Base-by-base conservation (phyloP, 2,113 vertebrate species). In the Xiphophorus maculatus region DNA sequence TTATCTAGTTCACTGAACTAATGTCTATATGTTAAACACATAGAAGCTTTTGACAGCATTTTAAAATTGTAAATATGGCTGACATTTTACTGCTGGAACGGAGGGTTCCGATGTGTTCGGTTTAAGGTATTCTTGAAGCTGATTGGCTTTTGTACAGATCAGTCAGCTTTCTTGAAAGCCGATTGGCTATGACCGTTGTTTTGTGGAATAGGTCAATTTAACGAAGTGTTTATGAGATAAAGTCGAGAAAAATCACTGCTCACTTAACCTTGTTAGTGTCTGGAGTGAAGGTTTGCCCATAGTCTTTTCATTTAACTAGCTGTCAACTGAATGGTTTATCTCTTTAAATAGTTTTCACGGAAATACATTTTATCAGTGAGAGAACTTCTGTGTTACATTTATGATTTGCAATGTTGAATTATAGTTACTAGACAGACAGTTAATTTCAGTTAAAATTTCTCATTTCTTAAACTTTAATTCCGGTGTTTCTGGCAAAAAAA, bases 21-120 rank as follows among this genome's bases (percentile, higher is more conserved):
- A n/a, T 72, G 25, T 63, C 27, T 30, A 58, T 3, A 66, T 69
- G 3, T 37, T 71, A 76, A 61, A 10, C 3, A 30, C 30, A 28
- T 44, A 58, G 66, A 10, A 75, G 79, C 66, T 80, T 88, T 88
- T 79, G 66, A 73, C 75, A 66, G 64, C 89, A 80, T 85, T 91
- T 90, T 65, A 84, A 86, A 88, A 92, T 84, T 89, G 91, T 92
- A 90, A 95, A 95, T 90, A 95, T 94, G 94, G 94, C 95, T 93
- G 95, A 94, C 94, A 94, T 92, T 91, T 95, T 91, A 86, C 91
- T 93, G 86, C 87, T 33, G 88, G 89, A 92, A 88, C 90, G 5
- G 89, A 88, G 88, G 80, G 75, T 88, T 70, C 86, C 63, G 88
- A 81, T 88, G 70, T 71, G 83, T 82, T 66, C 69, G 79, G 75